Conservation (phyloP, 1,140 invertebrate species). For the Drosophila fuyamai region DNA sequence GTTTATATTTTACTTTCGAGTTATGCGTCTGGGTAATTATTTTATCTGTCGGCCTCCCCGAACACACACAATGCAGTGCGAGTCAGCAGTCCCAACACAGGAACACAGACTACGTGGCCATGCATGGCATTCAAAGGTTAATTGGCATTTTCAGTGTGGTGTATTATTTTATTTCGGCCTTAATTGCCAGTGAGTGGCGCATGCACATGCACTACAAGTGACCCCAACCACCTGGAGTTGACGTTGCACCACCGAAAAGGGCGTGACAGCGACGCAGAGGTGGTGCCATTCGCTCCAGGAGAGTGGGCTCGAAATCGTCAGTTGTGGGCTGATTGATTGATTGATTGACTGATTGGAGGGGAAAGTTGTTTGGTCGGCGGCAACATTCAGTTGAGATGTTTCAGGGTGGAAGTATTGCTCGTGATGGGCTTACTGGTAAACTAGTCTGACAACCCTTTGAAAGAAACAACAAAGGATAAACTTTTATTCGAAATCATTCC, state of each 20-base stretch:
- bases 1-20: slow-evolving; percentile 81
- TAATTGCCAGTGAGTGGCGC: slow-evolving; percentile 74
- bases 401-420: neutral
- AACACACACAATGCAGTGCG: slow-evolving; percentile 43
- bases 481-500: neutral
- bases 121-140: slow-evolving; percentile 82
- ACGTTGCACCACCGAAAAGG: slow-evolving; percentile 41
- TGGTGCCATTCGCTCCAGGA: slow-evolving; percentile 10
- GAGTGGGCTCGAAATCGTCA: slow-evolving; percentile 35
- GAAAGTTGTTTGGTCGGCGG: slow-evolving; percentile 46
- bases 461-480: neutral
- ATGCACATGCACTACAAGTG: slow-evolving; percentile 48
- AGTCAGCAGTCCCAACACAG: neutral
- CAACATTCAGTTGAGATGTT: slow-evolving; percentile 20
- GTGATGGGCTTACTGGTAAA: neutral
- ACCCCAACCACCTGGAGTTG: neutral
- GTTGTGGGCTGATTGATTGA: slow-evolving; percentile 58
- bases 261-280: slow-evolving; percentile 11
- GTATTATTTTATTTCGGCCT: slow-evolving; percentile 63
- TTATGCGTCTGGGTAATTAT: slow-evolving; percentile 83
- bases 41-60: slow-evolving; percentile 61
- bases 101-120: slow-evolving; percentile 59
- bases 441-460: slow-evolving; percentile 2
- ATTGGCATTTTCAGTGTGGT: slow-evolving; percentile 75
- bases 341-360: slow-evolving; percentile 65